Evolutionary conservation across 1,140 invertebrate genomes (phyloP).

Genomic region (Chironomus striatipennis): DNA sequence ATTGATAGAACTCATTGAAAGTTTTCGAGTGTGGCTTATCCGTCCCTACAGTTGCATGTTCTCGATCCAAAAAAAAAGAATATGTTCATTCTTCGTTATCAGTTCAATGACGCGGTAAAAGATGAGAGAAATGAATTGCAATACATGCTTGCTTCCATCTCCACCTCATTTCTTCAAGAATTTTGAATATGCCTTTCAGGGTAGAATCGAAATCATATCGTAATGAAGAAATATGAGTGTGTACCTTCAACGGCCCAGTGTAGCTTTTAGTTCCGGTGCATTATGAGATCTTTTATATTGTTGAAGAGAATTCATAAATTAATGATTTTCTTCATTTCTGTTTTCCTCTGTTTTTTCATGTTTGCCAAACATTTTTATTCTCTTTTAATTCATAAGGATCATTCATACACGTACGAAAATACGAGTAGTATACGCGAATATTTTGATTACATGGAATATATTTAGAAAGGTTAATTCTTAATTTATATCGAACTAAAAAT

Average conservation of each 20-base stretch:
- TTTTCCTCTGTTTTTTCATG: conserved; percentile 16
- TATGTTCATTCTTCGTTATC: conserved; percentile 1
- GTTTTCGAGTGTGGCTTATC: background rate
- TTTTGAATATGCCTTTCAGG: conserved; percentile 1
- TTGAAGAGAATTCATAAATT: conserved; percentile 21
- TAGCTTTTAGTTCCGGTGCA: conserved; percentile 21
- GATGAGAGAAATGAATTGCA: background rate
- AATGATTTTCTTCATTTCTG: conserved; percentile 19
- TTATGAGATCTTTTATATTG: conserved; percentile 22
- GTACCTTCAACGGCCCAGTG: background rate
- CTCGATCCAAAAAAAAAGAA: background rate
- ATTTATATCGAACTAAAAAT: no score
- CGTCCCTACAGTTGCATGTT: no score
- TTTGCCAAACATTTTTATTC: background rate
- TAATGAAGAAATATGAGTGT: conserved; percentile 10
- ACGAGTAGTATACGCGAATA: background rate
- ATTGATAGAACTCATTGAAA: conserved; percentile 1
- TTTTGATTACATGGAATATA: no score
- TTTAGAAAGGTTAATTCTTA: no score
- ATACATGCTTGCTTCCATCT: background rate
- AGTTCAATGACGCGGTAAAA: conserved; percentile 12
- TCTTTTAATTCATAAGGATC: background rate
- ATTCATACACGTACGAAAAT: background rate
- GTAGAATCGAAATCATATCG: background rate
- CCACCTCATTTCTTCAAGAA: conserved; percentile 6